Percentiles rank a stretch among this genome's conserved stretches.
Evolutionary conservation across 2,113 vertebrate species (phyloP).

Genomic region (Carassius auratus): DNA sequence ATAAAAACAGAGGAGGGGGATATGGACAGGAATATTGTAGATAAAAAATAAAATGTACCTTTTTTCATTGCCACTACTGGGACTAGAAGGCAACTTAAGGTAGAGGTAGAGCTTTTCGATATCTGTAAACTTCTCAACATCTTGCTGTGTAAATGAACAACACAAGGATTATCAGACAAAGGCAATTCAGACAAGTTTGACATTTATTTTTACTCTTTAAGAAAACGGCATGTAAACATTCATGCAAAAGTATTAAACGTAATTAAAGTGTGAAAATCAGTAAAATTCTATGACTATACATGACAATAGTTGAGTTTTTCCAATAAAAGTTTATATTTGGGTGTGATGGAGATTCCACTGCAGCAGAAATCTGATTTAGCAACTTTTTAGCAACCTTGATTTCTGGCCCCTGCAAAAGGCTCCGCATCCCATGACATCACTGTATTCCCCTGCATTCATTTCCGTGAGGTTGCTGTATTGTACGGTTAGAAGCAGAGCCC

Average conservation of each 20-base stretch:
- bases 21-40: not conserved
- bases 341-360: not conserved
- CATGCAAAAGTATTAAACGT: no score
- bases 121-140: slow-evolving; percentile 99
- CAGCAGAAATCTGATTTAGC: no score
- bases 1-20: slow-evolving; percentile 21
- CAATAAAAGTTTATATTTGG: not conserved
- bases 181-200: not conserved
- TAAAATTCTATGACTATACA: no score
- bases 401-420: not conserved
- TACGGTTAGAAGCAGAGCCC: not conserved
- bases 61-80: slow-evolving; percentile 95
- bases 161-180: not conserved
- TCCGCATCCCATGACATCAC: not conserved
- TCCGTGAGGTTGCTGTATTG: not conserved
- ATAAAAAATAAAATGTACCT: slow-evolving; percentile 74
- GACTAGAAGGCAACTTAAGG: slow-evolving; percentile 99
- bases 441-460: not conserved
- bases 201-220: not conserved
- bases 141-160: slow-evolving; percentile 83
- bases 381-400: not conserved
- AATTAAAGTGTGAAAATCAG: no score
- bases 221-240: not conserved
- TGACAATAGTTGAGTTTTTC: no score
- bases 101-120: slow-evolving; percentile 99